Percentiles rank a stretch among this genome's conserved stretches.
These are phyloP conservation scores for Drosophila mercatorum DNA, from an alignment of 2,888 invertebrate species.

Conservation along the genomic window DNA sequence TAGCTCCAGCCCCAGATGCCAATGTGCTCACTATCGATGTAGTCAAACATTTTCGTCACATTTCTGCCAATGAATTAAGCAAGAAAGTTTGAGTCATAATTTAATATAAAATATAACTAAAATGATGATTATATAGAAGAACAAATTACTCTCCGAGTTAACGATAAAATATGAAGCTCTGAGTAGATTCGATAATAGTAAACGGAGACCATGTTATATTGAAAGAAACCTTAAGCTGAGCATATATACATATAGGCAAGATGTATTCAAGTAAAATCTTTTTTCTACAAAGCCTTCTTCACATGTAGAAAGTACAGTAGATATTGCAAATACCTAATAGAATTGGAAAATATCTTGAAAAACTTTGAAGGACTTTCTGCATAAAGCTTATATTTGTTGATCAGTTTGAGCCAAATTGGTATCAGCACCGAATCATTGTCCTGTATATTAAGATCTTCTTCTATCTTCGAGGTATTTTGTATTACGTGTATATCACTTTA, in stretches of 20 bases:
- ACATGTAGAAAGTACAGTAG: no score
- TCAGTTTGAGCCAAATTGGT: neutral
- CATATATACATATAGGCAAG: no score
- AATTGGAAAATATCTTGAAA: no score
- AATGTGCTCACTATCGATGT: constrained; percentile 91
- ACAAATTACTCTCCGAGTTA: neutral
- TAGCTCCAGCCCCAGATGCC: constrained; percentile 99
- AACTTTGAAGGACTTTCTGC: neutral
- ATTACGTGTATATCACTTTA: neutral
- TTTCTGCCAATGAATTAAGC: constrained; percentile 81
- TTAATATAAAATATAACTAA: no score
- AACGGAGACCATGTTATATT: neutral
- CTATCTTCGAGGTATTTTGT: no score
- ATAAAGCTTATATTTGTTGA: neutral
- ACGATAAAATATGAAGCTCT: neutral
- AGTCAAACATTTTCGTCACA: constrained; percentile 87
- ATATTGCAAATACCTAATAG: no score
- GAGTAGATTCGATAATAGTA: neutral
- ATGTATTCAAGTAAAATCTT: no score
- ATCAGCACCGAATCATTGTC: neutral
- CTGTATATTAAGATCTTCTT: no score
- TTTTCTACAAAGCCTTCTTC: no score
- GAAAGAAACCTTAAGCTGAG: no score
- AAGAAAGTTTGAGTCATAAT: no score
- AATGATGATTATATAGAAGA: neutral